Percentiles rank a stretch among this genome's conserved stretches.
phyloP scores from a whole-genome alignment of 1,140 invertebrate species.

The Trachymyrmex cornetzi region DNA sequence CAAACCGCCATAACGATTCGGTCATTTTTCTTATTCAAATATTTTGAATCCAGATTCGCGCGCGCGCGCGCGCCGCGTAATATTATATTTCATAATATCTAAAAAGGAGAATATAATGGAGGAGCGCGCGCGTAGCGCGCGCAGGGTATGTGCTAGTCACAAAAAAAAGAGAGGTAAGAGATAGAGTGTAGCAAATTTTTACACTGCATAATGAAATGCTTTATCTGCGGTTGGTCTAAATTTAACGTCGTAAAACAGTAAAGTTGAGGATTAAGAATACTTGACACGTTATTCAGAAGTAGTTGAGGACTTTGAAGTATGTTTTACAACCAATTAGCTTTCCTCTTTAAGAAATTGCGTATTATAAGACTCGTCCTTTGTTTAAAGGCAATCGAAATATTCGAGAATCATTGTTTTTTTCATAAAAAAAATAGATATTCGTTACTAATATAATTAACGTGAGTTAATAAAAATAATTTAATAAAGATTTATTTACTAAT shows the following conservation, averaged over 20 bases:
- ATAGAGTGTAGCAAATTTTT: neutral
- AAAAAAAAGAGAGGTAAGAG: neutral
- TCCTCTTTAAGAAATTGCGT: constrained; percentile 72
- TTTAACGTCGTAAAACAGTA: constrained; percentile 61
- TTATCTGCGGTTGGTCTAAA: constrained; percentile 50
- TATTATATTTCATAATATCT: too few relatives aligned
- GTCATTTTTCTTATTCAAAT: too few relatives aligned
- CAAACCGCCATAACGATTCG: too few relatives aligned
- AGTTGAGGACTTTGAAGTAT: constrained; percentile 72
- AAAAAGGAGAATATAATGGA: too few relatives aligned
- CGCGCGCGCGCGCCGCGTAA: too few relatives aligned
- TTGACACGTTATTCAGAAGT: constrained; percentile 77
- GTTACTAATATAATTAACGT: neutral
- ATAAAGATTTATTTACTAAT: neutral
- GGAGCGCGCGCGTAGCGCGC: too few relatives aligned
- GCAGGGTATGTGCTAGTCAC: too few relatives aligned
- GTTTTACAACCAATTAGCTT: constrained; percentile 80
- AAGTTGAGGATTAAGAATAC: constrained; percentile 72
- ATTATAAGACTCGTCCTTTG: constrained; percentile 43
- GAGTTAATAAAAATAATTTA: neutral
- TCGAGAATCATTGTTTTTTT: neutral
- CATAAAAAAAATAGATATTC: neutral
- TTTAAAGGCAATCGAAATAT: constrained; percentile 52
- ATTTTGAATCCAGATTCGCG: too few relatives aligned
- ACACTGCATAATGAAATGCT: too few relatives aligned